Conservation (phyloP, 37 sponge, comb jelly and placozoan genomes). For the Oscarella lobularis region DNA sequence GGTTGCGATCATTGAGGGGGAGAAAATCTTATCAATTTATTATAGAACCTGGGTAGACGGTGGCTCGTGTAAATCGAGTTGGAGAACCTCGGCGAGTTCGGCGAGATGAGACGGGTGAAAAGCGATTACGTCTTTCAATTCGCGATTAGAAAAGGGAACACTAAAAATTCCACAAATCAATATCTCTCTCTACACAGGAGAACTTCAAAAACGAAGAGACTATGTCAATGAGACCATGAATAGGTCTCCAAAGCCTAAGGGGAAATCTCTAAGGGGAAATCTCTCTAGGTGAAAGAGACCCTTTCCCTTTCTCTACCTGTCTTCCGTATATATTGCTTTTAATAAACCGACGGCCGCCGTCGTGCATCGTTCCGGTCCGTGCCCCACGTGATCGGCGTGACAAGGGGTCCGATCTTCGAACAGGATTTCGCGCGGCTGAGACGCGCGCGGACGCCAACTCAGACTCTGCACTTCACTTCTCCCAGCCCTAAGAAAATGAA, state of each 20-base stretch:
- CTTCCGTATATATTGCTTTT: slow-evolving; percentile 59
- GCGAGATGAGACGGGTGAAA: slow-evolving; percentile 77
- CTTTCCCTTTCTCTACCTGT: neutral
- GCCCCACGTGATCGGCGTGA: slow-evolving; percentile 81
- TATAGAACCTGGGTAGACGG: slow-evolving; percentile 73
- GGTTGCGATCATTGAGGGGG: no score
- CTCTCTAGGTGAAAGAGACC: neutral
- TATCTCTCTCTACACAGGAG: no score
- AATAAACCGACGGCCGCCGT: slow-evolving; percentile 90
- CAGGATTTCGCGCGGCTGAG: slow-evolving; percentile 54
- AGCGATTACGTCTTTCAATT: slow-evolving; percentile 81
- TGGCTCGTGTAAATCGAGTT: slow-evolving; percentile 85
- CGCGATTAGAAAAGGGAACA: slow-evolving; percentile 8
- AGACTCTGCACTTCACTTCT: slow-evolving; percentile 24
- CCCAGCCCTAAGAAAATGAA: neutral
- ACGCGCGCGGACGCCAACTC: slow-evolving; percentile 12
- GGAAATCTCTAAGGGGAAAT: neutral
- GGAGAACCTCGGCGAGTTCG: slow-evolving; percentile 49
- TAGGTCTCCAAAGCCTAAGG: neutral
- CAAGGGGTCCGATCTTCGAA: slow-evolving; percentile 86
- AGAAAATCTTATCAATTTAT: no score
- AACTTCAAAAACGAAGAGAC: no score
- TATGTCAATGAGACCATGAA: no score
- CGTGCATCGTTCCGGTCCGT: slow-evolving; percentile 48
- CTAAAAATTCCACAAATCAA: neutral